A percentile compares a stretch with the other conserved stretches of the same genome.
Evolutionary conservation across 2,113 vertebrate genomes (phyloP).

Genomic region (Pelvicachromis taeniatus): DNA sequence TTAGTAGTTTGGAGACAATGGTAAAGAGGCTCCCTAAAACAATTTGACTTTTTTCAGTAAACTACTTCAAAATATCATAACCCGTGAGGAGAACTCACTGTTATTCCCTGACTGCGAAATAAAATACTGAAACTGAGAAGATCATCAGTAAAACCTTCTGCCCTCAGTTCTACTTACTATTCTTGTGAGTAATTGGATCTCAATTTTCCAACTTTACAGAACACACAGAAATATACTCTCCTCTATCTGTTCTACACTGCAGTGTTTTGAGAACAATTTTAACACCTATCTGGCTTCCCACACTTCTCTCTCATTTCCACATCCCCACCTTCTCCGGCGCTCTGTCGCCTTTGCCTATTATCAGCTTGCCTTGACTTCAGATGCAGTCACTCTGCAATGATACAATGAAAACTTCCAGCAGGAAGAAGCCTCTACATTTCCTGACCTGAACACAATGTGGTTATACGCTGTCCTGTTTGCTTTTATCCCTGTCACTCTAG

Average conservation of each 20-base stretch:
- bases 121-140: not conserved
- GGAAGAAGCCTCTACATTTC: not conserved
- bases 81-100: not conserved
- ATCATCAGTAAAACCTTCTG: not conserved
- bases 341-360: not conserved
- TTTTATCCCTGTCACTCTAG: not conserved
- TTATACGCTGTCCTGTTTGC: not conserved
- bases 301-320: not conserved
- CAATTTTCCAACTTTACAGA: not conserved
- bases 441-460: not conserved
- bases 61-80: not conserved
- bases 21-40: not conserved
- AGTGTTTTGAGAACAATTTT: not conserved
- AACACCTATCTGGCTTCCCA: not conserved
- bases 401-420: not conserved
- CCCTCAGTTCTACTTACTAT: not conserved
- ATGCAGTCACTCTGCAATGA: not conserved
- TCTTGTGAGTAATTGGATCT: not conserved
- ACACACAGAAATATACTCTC: not conserved
- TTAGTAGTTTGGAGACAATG: not conserved
- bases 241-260: not conserved
- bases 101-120: not conserved
- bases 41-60: not conserved
- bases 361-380: not conserved
- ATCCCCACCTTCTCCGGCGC: not conserved